Base-by-base conservation (phyloP, 1,140 invertebrate genomes). In the Zaprionus davidi region DNA sequence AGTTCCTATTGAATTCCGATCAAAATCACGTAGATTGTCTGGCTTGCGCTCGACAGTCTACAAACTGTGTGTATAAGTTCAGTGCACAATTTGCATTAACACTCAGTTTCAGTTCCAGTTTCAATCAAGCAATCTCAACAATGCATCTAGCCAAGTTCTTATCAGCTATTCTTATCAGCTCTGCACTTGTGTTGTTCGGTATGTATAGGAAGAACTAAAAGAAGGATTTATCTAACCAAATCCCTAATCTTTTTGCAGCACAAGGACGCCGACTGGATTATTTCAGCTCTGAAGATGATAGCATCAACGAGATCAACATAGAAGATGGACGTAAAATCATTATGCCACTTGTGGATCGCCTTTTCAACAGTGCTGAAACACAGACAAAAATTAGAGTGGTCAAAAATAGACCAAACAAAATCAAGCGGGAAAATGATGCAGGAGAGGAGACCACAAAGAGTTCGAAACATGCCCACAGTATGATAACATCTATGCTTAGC, bases 401-500 rank as follows among this genome's bases (percentile, higher is more conserved):
- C 20, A 17, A 63, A 24, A 71, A 12, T 4, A 22, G 22, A 3
- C 51, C 63, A 7, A 76, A 51, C 7, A 70, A 77, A 26, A 71
- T 71, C 9, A 63, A 62, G 3, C 49, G 57, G 38, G 55, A 46
- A 46, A 17, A 17, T 20, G 41, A 70, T 34, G 17, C n/a, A 20
- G 31, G 31, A 34, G 5, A 13, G 12, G 81, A 84, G 9, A 79
- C 69, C 55, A 76, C 84, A 5, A 57, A 74, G 53, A 90, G 85
- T 53, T 88, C 84, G 7, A 90, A 90, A 38, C 84, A 88, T 71
- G 84, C 84, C 17, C 81, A 90, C 17, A 63, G 70, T 13, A 88
- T 88, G 84, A 81, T 88, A 41, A 84, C 74, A 17, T 90, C 84
- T 1, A 90, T 88, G 85, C 46, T 88, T 9, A 74, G 71, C 38